Evolutionary conservation across 2,888 invertebrate species (phyloP).

Genomic region (Troides oblongomaculatus): DNA sequence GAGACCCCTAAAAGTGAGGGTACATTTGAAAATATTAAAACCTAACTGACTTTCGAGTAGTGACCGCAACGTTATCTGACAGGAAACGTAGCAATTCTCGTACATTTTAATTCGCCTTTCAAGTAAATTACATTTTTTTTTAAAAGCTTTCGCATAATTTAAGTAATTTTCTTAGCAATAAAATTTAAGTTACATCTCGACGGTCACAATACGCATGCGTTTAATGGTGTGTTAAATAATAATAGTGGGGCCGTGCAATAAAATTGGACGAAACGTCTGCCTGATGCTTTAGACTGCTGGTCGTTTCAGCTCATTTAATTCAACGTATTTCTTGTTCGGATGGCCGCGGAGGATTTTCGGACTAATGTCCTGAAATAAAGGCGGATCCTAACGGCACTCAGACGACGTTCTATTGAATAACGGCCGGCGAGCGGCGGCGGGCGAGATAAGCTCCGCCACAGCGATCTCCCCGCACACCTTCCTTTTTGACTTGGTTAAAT

Average conservation of each 20-base stretch:
- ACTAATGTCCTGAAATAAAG: slow-evolving; percentile 28
- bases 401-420: slow-evolving; percentile 68
- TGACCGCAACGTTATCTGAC: slow-evolving; percentile 13
- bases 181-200: slow-evolving; percentile 4
- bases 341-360: slow-evolving; percentile 35
- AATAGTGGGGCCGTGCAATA: slow-evolving; percentile 25
- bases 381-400: slow-evolving; percentile 37
- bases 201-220: slow-evolving; percentile 15
- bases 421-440: slow-evolving; percentile 52
- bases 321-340: slow-evolving; percentile 36
- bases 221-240: slow-evolving; percentile 27
- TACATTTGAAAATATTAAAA: slow-evolving; percentile 8
- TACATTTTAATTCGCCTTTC: slow-evolving; percentile 10
- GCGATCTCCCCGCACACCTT: slow-evolving; percentile 62
- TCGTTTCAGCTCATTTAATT: slow-evolving; percentile 37
- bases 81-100: slow-evolving; percentile 11
- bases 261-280: slow-evolving; percentile 17
- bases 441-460: slow-evolving; percentile 52
- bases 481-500: slow-evolving; percentile 54
- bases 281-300: slow-evolving; percentile 19
- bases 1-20: not conserved
- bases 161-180: slow-evolving; percentile 3
- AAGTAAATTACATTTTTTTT: not conserved
- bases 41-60: slow-evolving; percentile 12
- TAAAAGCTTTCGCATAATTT: not conserved